phyloP scores from a whole-genome alignment of 2,113 vertebrate genomes.

The Holacanthus passer region DNA sequence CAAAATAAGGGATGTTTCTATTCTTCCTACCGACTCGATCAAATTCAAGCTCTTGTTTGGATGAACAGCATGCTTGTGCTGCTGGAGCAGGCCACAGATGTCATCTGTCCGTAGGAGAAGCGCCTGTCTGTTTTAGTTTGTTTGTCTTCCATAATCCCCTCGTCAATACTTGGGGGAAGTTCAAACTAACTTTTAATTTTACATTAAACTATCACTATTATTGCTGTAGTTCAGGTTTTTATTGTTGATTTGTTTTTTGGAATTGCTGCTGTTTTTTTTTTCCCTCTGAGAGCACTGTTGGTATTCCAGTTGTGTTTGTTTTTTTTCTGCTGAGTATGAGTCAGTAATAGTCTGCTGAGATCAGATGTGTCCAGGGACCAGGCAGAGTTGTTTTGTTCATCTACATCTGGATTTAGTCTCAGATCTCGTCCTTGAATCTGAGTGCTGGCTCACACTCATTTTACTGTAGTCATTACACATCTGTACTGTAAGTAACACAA shows the following conservation, averaged over 20 bases:
- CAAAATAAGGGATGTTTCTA: constrained; percentile 41
- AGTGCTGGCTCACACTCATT: constrained; percentile 43
- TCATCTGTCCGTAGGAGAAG: constrained; percentile 21
- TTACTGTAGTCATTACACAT: constrained; percentile 38
- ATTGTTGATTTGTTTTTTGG: constrained; percentile 30
- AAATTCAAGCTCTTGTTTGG: constrained; percentile 78
- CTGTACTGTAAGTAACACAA: constrained; percentile 51
- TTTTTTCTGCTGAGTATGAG: constrained; percentile 44
- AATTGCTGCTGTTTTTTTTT: constrained; percentile 74
- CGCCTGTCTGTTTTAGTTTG: constrained; percentile 17
- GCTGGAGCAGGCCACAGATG: constrained; percentile 78
- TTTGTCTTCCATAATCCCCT: constrained; percentile 67
- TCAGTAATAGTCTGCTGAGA: constrained; percentile 31
- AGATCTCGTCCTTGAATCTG: constrained; percentile 26
- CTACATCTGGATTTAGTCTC: constrained; percentile 44
- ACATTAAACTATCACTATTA: constrained; percentile 30
- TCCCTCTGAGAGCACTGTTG: constrained; percentile 70
- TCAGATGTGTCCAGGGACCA: constrained; percentile 61
- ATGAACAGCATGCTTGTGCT: constrained; percentile 80
- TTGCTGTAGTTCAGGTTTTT: constrained; percentile 55
- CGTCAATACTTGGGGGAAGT: not conserved
- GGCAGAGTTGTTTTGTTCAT: constrained; percentile 23
- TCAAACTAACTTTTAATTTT: constrained; percentile 46
- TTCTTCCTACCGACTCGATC: constrained; percentile 73
- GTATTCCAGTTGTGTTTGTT: constrained; percentile 50